Base-by-base conservation (phyloP, 2,113 vertebrate genomes). In the Progne subis region DNA sequence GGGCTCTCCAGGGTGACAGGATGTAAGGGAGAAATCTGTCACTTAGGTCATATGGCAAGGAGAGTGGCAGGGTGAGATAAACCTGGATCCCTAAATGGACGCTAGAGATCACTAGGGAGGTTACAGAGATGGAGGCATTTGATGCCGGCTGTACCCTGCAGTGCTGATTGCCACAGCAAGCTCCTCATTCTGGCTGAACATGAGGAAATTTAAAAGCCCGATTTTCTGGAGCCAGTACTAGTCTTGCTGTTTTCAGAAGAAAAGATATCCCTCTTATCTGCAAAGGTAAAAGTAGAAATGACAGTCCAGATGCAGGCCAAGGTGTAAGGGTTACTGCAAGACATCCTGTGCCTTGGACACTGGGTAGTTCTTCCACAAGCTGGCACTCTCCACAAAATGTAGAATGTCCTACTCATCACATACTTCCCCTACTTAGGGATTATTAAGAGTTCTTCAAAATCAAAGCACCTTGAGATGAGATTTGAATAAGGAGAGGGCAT, bases 21-120 rank as follows among this genome's bases (percentile, higher is more conserved):
- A 31, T 5, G 17, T 12, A 43, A 68, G n/a, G 69, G 31, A 77
- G 69, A 78, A 90, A 87, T 49, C 50, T 68, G 50, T 74, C 60
- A 47, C 23, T 71, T 28, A 23, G n/a, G 12, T 57, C n/a, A 37
- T 5, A 6, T 6, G 24, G 28, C 0, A 0, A 44, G 50, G 41
- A 60, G 19, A 32, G 28, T 68, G 46, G n/a, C 6, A 11, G 46
- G 46, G 13, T 60, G 15, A 10, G 10, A 26, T 44, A 29, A 52
- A 9, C 24, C 0, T 21, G 20, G 20, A 24, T 84, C 16, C 26
- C 12, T 44, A 31, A 67, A 41, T 4, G 8, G 43, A 8, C 23
- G 5, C 11, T 14, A 18, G 37, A 74, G 31, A 87, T 28, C 39
- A 19, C 20, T 23, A 32, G 17, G 37, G 41, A 86, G 24, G 14